Evolutionary conservation across 2,888 invertebrate genomes (phyloP).

Genomic region (Nephrotoma guestfalica): DNA sequence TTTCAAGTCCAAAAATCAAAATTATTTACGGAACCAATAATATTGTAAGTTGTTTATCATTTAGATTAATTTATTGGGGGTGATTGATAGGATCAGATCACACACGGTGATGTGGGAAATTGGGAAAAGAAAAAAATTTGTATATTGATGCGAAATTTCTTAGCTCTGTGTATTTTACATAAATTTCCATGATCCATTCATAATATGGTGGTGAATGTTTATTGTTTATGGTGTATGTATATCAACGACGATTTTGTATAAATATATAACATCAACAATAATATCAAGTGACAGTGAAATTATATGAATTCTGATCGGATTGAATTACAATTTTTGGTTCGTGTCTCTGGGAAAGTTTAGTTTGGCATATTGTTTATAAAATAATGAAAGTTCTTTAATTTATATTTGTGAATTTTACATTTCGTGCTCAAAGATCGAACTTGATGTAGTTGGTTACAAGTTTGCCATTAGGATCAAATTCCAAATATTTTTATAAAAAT

Average conservation of each 20-base stretch:
- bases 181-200: neutral
- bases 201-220: neutral
- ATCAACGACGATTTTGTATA: neutral
- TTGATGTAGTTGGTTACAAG: too few relatives aligned
- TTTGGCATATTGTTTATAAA: neutral
- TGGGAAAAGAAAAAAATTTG: neutral
- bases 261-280: neutral
- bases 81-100: neutral
- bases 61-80: neutral
- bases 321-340: neutral
- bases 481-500: too few relatives aligned
- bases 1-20: neutral
- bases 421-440: too few relatives aligned
- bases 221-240: neutral
- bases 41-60: neutral
- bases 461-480: too few relatives aligned
- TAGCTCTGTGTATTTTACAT: neutral
- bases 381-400: too few relatives aligned
- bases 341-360: neutral
- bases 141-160: neutral
- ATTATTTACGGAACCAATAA: neutral
- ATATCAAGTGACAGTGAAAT: neutral
- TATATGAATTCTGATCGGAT: neutral
- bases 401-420: too few relatives aligned
- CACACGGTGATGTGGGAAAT: neutral